These are phyloP conservation scores for Hyperoplus immaculatus DNA, from an alignment of 2,797 vertebrate genomes.

Conservation along the genomic window DNA sequence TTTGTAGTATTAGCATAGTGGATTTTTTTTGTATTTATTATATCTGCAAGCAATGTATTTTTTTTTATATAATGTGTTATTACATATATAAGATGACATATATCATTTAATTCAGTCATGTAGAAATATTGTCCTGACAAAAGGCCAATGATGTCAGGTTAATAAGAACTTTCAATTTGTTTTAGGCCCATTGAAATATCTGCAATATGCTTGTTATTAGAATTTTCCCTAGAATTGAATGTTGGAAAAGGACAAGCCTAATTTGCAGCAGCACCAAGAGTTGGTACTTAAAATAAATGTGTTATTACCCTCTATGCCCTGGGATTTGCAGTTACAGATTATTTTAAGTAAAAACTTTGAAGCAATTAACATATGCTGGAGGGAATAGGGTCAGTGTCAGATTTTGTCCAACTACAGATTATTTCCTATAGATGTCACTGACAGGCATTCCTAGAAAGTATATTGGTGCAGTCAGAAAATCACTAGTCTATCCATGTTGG, in stretches of 20 bases:
- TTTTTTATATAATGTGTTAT: too few relatives aligned
- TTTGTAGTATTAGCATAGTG: background rate
- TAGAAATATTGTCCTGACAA: too few relatives aligned
- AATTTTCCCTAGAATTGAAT: background rate
- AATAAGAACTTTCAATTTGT: too few relatives aligned
- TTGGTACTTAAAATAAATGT: background rate
- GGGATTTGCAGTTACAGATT: background rate
- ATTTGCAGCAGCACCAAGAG: background rate
- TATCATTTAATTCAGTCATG: too few relatives aligned
- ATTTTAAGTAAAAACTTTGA: background rate
- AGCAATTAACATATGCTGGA: background rate
- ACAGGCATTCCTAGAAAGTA: background rate
- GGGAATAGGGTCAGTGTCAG: background rate
- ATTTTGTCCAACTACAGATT: constrained; percentile 6
- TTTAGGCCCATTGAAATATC: background rate
- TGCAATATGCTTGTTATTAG: background rate
- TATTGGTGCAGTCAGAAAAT: background rate
- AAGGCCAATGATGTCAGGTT: too few relatives aligned
- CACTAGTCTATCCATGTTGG: background rate
- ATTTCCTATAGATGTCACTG: constrained; percentile 58
- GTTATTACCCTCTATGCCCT: background rate
- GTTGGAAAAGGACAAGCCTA: background rate
- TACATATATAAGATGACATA: too few relatives aligned
- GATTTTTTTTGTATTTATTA: background rate
- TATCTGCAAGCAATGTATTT: too few relatives aligned